Base-by-base conservation (phyloP, 2,888 invertebrate genomes). In the Cheilosia pagana region DNA sequence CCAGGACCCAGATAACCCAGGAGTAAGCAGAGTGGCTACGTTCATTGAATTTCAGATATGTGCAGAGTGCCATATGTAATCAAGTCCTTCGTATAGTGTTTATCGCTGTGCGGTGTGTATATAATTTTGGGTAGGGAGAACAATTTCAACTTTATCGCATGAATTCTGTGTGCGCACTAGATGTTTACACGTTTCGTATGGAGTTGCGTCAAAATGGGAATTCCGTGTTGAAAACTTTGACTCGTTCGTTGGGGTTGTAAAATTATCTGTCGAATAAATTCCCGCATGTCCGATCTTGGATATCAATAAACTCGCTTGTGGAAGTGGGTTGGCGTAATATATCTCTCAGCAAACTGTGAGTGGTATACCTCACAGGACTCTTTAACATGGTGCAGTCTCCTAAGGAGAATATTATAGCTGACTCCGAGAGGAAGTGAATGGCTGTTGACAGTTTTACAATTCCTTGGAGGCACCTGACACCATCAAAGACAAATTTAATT, bases 81-180 rank as follows among this genome's bases (percentile, higher is more conserved):
- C 48, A 41, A 55, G 62, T 77, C 67, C 60, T 70, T 70, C 52
- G 55, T 5, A 53, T 28, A 8, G 63, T 35, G 21, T 65, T 50
- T 63, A 65, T 75, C 48, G 53, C 53, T 52, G 35, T 35, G 35
- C 12, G 12, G 35, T 35, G 31, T 35, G 10, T 41, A 39, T 57
- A 71, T 75, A 48, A 77, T 53, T 77, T 81, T 57, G 35, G 60
- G 63, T 21, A 8, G 28, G 60, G 62, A 35, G 50, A 76, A 65
- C 71, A 67, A 71, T 85, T 81, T 59, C 65, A 85, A 85, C 85
- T 85, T 85, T 81, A 85, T 75, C 85, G 81, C 76, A 85, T 75
- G 74, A 85, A 85, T 75, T 85, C 23, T 31, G 35, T 28, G 28
- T 28, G 7, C 1, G 59, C 21, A 35, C 10, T 45, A 23, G 41